A percentile compares a stretch with the other conserved stretches of the same genome.
Conservation (phyloP, 1,140 invertebrate species). For the Mya arenaria region DNA sequence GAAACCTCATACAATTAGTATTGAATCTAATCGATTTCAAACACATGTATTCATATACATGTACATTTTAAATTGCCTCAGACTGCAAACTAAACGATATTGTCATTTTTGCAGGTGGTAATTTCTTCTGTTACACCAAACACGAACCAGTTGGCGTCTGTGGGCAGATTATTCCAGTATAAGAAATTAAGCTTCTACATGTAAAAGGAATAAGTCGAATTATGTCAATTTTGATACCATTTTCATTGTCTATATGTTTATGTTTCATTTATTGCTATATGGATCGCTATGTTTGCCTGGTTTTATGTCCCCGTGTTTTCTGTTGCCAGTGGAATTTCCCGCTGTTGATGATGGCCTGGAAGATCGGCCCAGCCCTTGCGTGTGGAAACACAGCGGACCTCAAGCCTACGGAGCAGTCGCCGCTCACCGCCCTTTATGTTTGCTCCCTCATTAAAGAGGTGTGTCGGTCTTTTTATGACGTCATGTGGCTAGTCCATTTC, state of each 20-base stretch:
- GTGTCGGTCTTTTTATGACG: no score
- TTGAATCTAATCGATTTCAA: background rate
- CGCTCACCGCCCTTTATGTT: slow-evolving; percentile 63
- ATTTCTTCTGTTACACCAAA: slow-evolving; percentile 72
- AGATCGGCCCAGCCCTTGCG: slow-evolving; percentile 84
- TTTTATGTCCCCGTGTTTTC: no score
- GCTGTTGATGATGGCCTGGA: slow-evolving; percentile 80
- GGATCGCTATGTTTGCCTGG: no score
- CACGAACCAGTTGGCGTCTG: slow-evolving; percentile 77
- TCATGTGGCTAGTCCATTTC: no score
- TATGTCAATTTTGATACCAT: no score
- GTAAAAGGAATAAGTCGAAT: no score
- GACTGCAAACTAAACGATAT: background rate
- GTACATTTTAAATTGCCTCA: no score
- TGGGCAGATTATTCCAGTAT: slow-evolving; percentile 75
- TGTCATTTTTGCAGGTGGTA: slow-evolving; percentile 64
- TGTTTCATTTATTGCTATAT: no score
- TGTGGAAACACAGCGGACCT: slow-evolving; percentile 85
- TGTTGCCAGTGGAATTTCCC: slow-evolving; percentile 85
- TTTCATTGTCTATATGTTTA: no score
- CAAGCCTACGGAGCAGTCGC: slow-evolving; percentile 85
- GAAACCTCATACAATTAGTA: background rate
- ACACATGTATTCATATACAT: no score
- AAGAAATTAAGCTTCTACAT: no score
- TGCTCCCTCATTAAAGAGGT: slow-evolving; percentile 69